Percentiles rank a stretch among this genome's conserved stretches.
phyloP scores from a whole-genome alignment of 2,888 invertebrate species.

The Cantharis flavilabris region DNA sequence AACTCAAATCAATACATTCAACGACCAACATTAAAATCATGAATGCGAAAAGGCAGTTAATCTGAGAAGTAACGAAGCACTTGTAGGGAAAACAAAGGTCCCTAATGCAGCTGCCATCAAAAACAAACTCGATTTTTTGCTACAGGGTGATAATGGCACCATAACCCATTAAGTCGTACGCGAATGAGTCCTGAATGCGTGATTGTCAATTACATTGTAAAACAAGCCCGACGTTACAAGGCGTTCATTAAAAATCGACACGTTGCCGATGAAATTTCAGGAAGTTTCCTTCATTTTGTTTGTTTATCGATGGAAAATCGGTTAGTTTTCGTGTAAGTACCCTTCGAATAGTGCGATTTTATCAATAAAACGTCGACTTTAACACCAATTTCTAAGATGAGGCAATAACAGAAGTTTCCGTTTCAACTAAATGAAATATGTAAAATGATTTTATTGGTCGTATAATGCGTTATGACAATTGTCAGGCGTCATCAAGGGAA shows the following conservation, averaged over 20 bases:
- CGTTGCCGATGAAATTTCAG: background rate
- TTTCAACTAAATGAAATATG: slow-evolving; percentile 29
- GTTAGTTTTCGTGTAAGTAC: slow-evolving; percentile 7
- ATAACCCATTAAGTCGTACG: slow-evolving; percentile 42
- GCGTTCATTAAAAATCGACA: slow-evolving; percentile 21
- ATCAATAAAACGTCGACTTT: slow-evolving; percentile 7
- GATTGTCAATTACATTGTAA: slow-evolving; percentile 39
- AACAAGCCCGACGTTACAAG: slow-evolving; percentile 39
- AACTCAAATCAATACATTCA: slow-evolving; percentile 48
- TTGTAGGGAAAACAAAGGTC: slow-evolving; percentile 31
- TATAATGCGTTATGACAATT: slow-evolving; percentile 48
- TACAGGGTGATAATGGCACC: slow-evolving; percentile 36
- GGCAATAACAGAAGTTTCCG: slow-evolving; percentile 25
- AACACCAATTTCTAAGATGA: slow-evolving; percentile 23
- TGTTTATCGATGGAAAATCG: background rate
- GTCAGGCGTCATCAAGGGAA: slow-evolving; percentile 48
- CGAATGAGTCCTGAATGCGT: slow-evolving; percentile 39
- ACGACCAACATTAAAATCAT: slow-evolving; percentile 46
- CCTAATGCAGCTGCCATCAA: slow-evolving; percentile 30
- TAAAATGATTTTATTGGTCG: slow-evolving; percentile 53
- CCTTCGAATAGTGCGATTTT: slow-evolving; percentile 1
- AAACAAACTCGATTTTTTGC: slow-evolving; percentile 36
- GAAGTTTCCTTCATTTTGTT: slow-evolving; percentile 5
- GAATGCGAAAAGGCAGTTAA: slow-evolving; percentile 42
- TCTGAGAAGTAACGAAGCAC: slow-evolving; percentile 41